Conservation (phyloP, 2,888 invertebrate species). For the Dorcus parallelipipedus region DNA sequence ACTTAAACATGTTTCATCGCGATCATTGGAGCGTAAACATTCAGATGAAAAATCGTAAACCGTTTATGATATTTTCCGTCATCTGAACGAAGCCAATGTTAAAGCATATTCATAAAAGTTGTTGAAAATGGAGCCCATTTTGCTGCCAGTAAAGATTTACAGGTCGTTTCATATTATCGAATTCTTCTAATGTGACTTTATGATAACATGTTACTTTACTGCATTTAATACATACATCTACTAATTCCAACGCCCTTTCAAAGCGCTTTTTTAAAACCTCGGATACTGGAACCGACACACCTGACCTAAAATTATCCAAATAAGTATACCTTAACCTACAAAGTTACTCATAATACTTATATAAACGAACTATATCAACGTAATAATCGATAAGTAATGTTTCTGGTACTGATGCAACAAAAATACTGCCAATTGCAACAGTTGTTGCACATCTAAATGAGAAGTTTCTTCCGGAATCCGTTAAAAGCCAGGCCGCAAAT, state of each 20-base stretch:
- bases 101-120: too few relatives aligned
- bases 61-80: too few relatives aligned
- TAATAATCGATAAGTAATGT: slow-evolving; percentile 61
- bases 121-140: too few relatives aligned
- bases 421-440: slow-evolving; percentile 46
- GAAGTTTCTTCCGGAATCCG: slow-evolving; percentile 54
- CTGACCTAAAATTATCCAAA: slow-evolving; percentile 52
- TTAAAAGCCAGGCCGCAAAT: slow-evolving; percentile 52
- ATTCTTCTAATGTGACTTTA: too few relatives aligned
- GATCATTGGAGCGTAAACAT: too few relatives aligned
- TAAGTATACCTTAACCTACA: slow-evolving; percentile 6
- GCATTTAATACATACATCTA: slow-evolving; percentile 45
- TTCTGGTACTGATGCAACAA: slow-evolving; percentile 57
- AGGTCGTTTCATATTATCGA: too few relatives aligned
- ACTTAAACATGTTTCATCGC: too few relatives aligned
- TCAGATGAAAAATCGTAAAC: too few relatives aligned
- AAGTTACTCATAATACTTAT: slow-evolving; percentile 52
- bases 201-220: too few relatives aligned
- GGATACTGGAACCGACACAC: slow-evolving; percentile 56
- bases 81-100: too few relatives aligned
- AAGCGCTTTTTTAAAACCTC: slow-evolving; percentile 52
- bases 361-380: slow-evolving; percentile 60
- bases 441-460: slow-evolving; percentile 51
- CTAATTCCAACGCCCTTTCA: slow-evolving; percentile 57
- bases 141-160: too few relatives aligned